Base-by-base conservation (phyloP, 2,113 vertebrate genomes). In the Tylochromis polylepis region DNA sequence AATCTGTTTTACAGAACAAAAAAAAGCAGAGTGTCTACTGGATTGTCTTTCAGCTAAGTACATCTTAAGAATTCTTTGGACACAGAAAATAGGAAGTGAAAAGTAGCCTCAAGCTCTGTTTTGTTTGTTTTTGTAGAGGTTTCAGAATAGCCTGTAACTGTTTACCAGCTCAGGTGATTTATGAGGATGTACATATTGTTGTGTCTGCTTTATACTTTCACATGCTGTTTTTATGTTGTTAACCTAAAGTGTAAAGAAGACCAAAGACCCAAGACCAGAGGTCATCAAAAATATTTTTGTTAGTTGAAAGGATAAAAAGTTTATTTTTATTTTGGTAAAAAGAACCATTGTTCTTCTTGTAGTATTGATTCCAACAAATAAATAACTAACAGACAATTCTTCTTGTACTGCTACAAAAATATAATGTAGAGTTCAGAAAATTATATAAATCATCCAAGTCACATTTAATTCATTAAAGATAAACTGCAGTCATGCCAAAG, bases 61-160 rank as follows among this genome's bases (percentile, higher is more conserved):
- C 38, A 43, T 51, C 46, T 81, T 56, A 65, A 57, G 27, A 78
- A 82, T 67, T 90, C 8, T 84, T 38, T 82, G 31, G 24, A 49
- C 72, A 78, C 46, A 27, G 31, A 80, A 65, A 82, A 84, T 20
- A 60, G 36, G 62, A 86, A 84, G 36, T 62, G 65, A 79, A 88
- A 79, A 79, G 18, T 38, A 81, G 58, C 79, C 81, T 83, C 31
- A 22, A 85, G 82, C 55, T 60, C 18, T 81, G 60, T 85, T 85
- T 83, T 83, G 56, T 81, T 89, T 84, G 82, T 81, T 90, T 90
- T 85, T 56, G 51, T 85, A 18, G 1, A 46, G 58, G 83, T 86
- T 90, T 86, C 43, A 87, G 81, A 31, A 38, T 62, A 89, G 60
- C 53, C 46, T 81, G 65, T 55, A 55, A 88, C 78, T 59, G 60